Conservation (phyloP, 92 coral and sea anemone species). For the Phenganax marumi region DNA sequence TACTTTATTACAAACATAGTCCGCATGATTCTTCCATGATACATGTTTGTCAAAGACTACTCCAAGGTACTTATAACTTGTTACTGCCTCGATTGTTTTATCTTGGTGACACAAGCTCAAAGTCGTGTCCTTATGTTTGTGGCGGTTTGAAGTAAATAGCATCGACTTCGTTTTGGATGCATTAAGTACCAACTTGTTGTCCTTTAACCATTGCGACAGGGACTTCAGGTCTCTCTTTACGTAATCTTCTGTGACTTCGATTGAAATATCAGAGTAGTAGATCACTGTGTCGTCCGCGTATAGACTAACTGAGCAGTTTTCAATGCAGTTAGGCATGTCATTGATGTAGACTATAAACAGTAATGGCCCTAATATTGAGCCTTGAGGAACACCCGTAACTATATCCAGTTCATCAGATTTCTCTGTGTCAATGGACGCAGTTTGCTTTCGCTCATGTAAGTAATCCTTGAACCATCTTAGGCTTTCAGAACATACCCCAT, state of each 20-base stretch:
- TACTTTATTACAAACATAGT: neutral
- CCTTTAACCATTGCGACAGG: constrained; percentile 39
- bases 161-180: constrained; percentile 35
- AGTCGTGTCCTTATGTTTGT: neutral
- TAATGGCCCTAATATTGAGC: constrained; percentile 49
- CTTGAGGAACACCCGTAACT: constrained; percentile 45
- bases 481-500: constrained; percentile 49
- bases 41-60: neutral
- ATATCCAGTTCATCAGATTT: constrained; percentile 25
- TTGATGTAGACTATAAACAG: constrained; percentile 35
- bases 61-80: neutral
- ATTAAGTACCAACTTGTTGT: constrained; percentile 40
- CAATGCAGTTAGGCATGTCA: constrained; percentile 31
- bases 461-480: constrained; percentile 53
- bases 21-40: neutral
- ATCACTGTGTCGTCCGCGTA: constrained; percentile 47
- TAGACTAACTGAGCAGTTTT: constrained; percentile 43
- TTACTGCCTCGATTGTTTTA: neutral
- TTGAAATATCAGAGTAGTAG: constrained; percentile 22
- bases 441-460: constrained; percentile 49
- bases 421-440: constrained; percentile 16
- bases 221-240: constrained; percentile 39
- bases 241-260: constrained; percentile 16
- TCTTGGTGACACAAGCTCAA: neutral
- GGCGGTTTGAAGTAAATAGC: constrained; percentile 11